Evolutionary conservation across 2,797 vertebrate species (phyloP), one percentile per base, ranked within the genome.

Genomic region (Acipenser transmontanus): DNA sequence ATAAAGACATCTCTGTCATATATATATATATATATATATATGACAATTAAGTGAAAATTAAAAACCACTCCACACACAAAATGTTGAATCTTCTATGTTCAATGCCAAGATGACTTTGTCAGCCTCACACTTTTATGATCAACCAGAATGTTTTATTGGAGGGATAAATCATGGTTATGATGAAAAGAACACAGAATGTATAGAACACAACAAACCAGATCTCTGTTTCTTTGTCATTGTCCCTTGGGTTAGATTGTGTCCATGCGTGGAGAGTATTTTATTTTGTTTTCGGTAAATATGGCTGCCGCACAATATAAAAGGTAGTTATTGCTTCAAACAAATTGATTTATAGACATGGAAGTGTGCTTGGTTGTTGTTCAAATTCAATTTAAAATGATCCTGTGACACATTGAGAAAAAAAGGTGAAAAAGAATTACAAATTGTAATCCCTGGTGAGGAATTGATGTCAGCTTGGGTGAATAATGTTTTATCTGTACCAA

Each of bases 101-200:
- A 34, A 34, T 34, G 3, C 34, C 34, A 34, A 4, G 34, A 34
- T 34, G 34, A 34, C 34, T 4, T 34, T 1, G 4, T 3, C 34
- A 34, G 34, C 34, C 34, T 34, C 34, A 34, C 34, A 34, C 4
- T 34, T 17, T 34, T 34, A 34, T 34, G 34, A 34, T 34, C 34
- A 81, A 82, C 70, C 71, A 57, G 56, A 50, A 48, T 68, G 78
- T 76, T 79, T 82, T 80, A 77, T 68, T 66, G 68, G 66, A 75
- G 74, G 72, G 71, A 76, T 71, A 73, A 77, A 76, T 77, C 74
- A 50, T 80, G 82, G 85, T 85, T 81, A 83, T 80, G 80, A 82
- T 73, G 70, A 73, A 80, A 76, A 75, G 73, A 76, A 77, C 81
- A 70, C 66, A 82, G 77, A 86, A 84, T 88, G 82, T 83, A 72